Evolutionary conservation across 1,140 invertebrate species (phyloP), one percentile per base, ranked within the genome.

Genomic region (Aphis gossypii): DNA sequence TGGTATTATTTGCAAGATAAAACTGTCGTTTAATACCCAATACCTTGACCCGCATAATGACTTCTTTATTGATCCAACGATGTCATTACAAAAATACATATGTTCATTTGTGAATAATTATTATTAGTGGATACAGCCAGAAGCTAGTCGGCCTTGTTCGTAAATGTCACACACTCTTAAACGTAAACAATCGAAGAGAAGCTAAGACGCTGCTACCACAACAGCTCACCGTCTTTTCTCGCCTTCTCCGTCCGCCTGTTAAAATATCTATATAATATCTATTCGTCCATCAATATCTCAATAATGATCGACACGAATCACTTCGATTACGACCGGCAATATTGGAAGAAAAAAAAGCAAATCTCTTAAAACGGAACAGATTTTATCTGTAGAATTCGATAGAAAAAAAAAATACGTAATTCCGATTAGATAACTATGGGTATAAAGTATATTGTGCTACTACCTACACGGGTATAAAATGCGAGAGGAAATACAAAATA

Each of bases 21-120:
- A 8, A 38, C 3, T 48, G 83, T 48, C 1, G 68, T 92, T 30
- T 25, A 38, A 56, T 93, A 93, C 38, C 92, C 25, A 51, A 84
- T 86, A 56, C 82, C 92, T 93, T 93, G 82, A 93, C 92, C 92
- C 38, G 82, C 35, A 93, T 92, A 92, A 92, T 92, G 48, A 54
- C 91, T 92, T 92, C 35, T 92, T 92, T 38, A 82, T 92, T 84
- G 51, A 90, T 60, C 14, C 38, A 3, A 56, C 54, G n/a, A 38
- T 38, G 91, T 84, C 82, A 41, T 83, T 92, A 92, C 46, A 84
- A 38, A 84, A 84, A 84, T 54, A 54, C 44, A 84, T 38, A 51
- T n/a, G n/a, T 21, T 30, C 82, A 84, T 93, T 44, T 30, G 35
- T 56, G 46, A 54, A 84, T 30, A 30, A 86, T 83, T 48, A 84